These are phyloP conservation scores for Pedionomus torquatus DNA, from an alignment of 2,113 vertebrate species.

Conservation along the genomic window DNA sequence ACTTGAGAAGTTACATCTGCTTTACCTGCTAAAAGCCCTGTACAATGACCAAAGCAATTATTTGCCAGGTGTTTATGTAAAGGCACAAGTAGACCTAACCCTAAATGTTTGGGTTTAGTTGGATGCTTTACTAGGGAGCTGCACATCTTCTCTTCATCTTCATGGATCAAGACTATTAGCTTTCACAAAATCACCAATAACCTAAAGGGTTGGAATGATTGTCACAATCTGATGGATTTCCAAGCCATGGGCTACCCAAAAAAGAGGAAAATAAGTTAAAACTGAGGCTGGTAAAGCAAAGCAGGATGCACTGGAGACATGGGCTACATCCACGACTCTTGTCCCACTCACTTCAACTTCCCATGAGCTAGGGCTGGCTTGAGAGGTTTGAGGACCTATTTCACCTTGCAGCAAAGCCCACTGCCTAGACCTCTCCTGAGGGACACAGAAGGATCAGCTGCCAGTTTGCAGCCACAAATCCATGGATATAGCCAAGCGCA, in stretches of 20 bases:
- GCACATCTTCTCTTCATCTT: background rate
- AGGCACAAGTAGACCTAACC: background rate
- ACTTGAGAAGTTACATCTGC: background rate
- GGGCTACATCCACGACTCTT: background rate
- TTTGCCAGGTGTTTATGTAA: background rate
- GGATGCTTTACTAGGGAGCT: background rate
- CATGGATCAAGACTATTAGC: background rate
- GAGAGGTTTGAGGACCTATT: background rate
- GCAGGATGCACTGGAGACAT: background rate
- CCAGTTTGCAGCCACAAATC: background rate
- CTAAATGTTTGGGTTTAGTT: background rate
- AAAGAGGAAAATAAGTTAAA: background rate
- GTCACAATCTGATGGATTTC: background rate
- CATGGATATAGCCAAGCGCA: rapidly evolving
- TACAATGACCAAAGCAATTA: background rate
- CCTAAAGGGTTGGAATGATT: background rate
- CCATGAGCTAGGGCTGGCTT: background rate
- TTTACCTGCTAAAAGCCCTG: background rate
- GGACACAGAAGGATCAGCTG: background rate
- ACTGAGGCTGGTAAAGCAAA: background rate
- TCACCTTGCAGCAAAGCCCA: background rate
- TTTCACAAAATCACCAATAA: background rate
- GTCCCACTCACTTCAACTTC: background rate
- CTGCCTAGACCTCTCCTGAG: background rate
- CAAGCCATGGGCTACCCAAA: background rate